These are phyloP conservation scores for Acanthurus tractus DNA, from an alignment of 2,797 vertebrate genomes.

Conservation along the genomic window DNA sequence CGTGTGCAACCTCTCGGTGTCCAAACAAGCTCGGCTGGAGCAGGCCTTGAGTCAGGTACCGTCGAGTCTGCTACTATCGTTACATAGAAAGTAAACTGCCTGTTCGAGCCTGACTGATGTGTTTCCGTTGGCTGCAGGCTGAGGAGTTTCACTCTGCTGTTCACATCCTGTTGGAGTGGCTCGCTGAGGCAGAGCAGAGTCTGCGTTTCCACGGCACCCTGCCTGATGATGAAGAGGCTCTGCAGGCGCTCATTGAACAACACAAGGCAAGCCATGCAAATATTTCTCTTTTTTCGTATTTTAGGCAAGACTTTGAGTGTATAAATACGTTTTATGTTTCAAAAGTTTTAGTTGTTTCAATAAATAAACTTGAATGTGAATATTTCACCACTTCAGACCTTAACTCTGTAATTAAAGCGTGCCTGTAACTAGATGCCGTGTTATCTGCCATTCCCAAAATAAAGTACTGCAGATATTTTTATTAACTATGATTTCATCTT, in stretches of 20 bases:
- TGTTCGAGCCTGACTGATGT: conserved; percentile 30
- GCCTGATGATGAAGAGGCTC: conserved; percentile 96
- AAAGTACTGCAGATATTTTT: conserved; percentile 46
- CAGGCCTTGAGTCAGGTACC: conserved; percentile 92
- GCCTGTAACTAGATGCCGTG: conserved; percentile 45
- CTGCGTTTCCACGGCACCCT: conserved; percentile 96
- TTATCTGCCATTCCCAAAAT: conserved; percentile 58
- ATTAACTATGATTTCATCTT: conserved; percentile 70
- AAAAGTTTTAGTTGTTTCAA: conserved; percentile 26
- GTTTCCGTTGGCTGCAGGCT: conserved; percentile 85
- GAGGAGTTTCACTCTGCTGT: conserved; percentile 98
- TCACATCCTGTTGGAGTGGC: conserved; percentile 96
- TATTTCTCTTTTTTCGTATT: conserved; percentile 10
- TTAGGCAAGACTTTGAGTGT: not conserved
- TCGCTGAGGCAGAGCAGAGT: conserved; percentile 96
- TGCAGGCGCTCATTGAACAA: conserved; percentile 92
- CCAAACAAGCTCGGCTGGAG: conserved; percentile 95
- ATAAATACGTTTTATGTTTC: not conserved
- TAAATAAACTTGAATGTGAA: not conserved
- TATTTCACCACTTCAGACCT: too few species aligned
- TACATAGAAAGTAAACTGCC: not conserved
- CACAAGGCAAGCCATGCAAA: conserved; percentile 88
- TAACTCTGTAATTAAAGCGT: conserved; percentile 34
- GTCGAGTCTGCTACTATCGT: conserved; percentile 35
- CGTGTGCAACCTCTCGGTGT: conserved; percentile 94